These are phyloP conservation scores for Oasisia sp. DNA, from an alignment of 2,888 invertebrate species.

Conservation along the genomic window DNA sequence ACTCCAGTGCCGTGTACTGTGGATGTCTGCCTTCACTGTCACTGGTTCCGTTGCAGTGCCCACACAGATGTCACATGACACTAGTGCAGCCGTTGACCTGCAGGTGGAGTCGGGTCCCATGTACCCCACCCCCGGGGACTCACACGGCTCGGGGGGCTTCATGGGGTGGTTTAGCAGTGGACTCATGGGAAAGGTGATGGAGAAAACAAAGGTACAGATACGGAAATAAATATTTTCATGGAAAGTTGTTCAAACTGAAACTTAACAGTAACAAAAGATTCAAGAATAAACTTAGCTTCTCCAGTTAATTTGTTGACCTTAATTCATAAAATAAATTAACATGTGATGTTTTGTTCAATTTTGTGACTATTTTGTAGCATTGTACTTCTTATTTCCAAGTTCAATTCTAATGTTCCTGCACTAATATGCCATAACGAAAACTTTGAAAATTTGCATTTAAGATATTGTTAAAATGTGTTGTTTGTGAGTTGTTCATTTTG, in stretches of 20 bases:
- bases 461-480: background rate
- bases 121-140: slow-evolving; percentile 31
- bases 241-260: too few relatives aligned
- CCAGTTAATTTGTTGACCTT: background rate
- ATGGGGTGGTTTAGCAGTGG: slow-evolving; percentile 59
- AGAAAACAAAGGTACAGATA: slow-evolving; percentile 61
- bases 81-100: slow-evolving; percentile 24
- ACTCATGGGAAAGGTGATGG: slow-evolving; percentile 59
- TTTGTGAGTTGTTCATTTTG: background rate
- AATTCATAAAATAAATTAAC: background rate
- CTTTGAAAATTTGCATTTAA: background rate
- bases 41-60: background rate
- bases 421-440: too few relatives aligned
- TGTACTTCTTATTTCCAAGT: too few relatives aligned
- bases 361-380: too few relatives aligned
- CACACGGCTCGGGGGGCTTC: slow-evolving; percentile 24
- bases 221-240: background rate
- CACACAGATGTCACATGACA: slow-evolving; percentile 19
- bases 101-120: slow-evolving; percentile 29
- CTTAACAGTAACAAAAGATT: background rate
- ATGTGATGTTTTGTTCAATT: too few relatives aligned
- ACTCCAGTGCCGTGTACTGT: background rate
- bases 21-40: background rate
- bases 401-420: too few relatives aligned
- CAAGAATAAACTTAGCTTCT: background rate